Evolutionary conservation across 2,113 vertebrate genomes (phyloP).

Genomic region (Ceratotherium simum): DNA sequence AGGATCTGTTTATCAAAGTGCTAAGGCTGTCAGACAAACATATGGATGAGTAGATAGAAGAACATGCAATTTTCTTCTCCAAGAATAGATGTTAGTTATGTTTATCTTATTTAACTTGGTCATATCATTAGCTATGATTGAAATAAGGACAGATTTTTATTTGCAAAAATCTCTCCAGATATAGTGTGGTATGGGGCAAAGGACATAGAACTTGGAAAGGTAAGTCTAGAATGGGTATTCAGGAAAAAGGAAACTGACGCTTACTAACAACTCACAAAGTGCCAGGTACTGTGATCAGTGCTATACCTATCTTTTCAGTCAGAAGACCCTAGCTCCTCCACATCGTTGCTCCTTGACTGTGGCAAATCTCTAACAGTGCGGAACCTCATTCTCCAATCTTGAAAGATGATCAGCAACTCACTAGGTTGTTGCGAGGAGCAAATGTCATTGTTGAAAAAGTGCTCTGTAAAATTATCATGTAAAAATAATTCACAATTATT

Average conservation of each 20-base stretch:
- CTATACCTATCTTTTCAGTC: neutral
- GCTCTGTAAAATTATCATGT: neutral
- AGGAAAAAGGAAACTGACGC: neutral
- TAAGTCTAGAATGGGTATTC: neutral
- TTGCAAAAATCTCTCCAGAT: neutral
- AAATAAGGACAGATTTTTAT: conserved; percentile 10
- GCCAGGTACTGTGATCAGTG: too few relatives aligned
- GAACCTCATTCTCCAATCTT: neutral
- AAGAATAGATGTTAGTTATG: neutral
- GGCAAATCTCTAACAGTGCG: neutral
- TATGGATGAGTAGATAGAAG: conserved; percentile 1
- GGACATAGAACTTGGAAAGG: neutral
- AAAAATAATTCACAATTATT: neutral
- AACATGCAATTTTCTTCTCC: neutral
- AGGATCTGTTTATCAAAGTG: conserved; percentile 15
- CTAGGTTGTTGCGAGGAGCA: neutral
- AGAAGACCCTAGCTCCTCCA: neutral
- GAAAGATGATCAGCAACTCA: neutral
- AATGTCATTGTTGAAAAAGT: neutral
- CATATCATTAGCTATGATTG: neutral
- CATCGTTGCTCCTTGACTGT: too few relatives aligned
- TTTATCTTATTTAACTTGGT: neutral
- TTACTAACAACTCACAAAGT: neutral
- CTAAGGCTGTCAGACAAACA: conserved; percentile 23
- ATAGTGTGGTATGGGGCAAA: neutral